Percentiles rank a stretch among this genome's conserved stretches.
Conservation (phyloP, 2,113 vertebrate genomes). For the Amphilophus citrinellus region DNA sequence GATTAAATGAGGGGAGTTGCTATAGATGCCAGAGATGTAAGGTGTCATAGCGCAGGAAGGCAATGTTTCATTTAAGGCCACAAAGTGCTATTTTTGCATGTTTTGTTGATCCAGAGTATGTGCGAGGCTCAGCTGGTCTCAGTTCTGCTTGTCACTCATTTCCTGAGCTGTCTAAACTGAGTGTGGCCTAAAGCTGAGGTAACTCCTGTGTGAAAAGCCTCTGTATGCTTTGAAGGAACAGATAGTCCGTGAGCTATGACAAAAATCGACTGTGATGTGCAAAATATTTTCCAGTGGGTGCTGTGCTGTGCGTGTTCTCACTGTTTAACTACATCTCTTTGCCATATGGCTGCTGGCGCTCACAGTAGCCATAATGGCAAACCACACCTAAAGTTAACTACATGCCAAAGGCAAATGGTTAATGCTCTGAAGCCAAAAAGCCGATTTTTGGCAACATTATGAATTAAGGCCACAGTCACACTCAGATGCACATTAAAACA, state of each 20-base stretch:
- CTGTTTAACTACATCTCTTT: background rate
- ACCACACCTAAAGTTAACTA: background rate
- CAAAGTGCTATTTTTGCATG: conserved; percentile 2
- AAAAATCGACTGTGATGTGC: conserved; percentile 16
- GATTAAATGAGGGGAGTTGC: background rate
- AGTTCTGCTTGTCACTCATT: conserved; percentile 49
- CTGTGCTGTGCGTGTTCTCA: background rate
- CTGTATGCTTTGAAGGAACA: conserved; percentile 6
- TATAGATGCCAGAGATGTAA: background rate
- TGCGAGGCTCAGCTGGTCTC: conserved; percentile 48
- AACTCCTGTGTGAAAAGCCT: conserved; percentile 17
- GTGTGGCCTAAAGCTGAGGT: conserved; percentile 29
- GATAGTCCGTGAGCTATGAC: conserved; percentile 24
- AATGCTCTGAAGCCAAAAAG: conserved; percentile 43
- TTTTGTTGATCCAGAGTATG: conserved; percentile 4
- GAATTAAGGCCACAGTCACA: conserved; percentile 45
- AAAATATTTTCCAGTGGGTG: background rate
- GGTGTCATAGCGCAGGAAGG: background rate
- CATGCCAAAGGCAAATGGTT: conserved; percentile 25
- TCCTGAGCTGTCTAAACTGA: conserved; percentile 25
- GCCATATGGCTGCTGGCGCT: background rate
- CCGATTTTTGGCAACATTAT: conserved; percentile 18
- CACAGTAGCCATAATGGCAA: background rate
- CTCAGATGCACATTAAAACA: background rate
- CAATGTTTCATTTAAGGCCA: background rate